Percentiles rank a stretch among this genome's conserved stretches.
Conservation (phyloP, 1,140 invertebrate genomes). For the Drosophila pallidifrons region DNA sequence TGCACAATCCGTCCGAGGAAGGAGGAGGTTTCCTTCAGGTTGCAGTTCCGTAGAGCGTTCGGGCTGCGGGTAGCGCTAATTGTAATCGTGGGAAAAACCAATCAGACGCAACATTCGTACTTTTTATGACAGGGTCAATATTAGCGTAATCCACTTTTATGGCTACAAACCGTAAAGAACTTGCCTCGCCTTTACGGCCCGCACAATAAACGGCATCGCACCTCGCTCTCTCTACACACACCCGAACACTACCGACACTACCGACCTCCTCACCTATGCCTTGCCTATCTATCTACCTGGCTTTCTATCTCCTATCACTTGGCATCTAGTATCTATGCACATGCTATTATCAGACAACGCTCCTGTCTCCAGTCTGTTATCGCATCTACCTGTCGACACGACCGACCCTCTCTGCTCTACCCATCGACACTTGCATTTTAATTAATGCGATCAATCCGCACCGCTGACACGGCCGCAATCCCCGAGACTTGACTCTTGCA, state of each 20-base stretch:
- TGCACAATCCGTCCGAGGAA: slow-evolving; percentile 58
- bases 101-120: slow-evolving; percentile 73
- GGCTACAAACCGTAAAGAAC: slow-evolving; percentile 66
- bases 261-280: background rate
- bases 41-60: slow-evolving; percentile 57
- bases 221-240: too few relatives aligned
- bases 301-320: background rate
- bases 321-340: background rate
- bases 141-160: slow-evolving; percentile 74
- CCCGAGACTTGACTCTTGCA: slow-evolving; percentile 9
- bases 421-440: background rate
- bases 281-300: slow-evolving; percentile 1
- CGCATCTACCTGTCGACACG: background rate
- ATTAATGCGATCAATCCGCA: slow-evolving; percentile 1
- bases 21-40: slow-evolving; percentile 17
- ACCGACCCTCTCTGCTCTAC: background rate
- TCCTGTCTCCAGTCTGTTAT: background rate
- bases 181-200: slow-evolving; percentile 65
- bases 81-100: slow-evolving; percentile 81
- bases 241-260: background rate
- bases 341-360: slow-evolving; percentile 1
- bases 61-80: slow-evolving; percentile 55
- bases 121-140: slow-evolving; percentile 71
- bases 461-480: background rate
- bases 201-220: background rate